A percentile compares a stretch with the other conserved stretches of the same genome.
Evolutionary conservation across 2,888 invertebrate species (phyloP).

Genomic region (Chloromyia formosa): DNA sequence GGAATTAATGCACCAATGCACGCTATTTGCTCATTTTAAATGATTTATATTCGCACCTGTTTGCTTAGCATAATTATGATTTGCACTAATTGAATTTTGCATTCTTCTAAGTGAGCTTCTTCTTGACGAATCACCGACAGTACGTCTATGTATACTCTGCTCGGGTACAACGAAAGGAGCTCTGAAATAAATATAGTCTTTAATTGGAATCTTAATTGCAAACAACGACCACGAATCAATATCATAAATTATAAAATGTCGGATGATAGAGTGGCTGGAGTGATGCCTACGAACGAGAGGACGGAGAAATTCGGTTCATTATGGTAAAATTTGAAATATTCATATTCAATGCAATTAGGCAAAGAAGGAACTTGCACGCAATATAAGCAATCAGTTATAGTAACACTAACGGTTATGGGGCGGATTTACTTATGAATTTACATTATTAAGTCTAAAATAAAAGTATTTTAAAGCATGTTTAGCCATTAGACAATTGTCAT

Average conservation of each 20-base stretch:
- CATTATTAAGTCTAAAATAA: no score
- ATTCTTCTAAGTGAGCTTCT: neutral
- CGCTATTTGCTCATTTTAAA: conserved; percentile 33
- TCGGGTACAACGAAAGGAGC: neutral
- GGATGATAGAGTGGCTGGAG: conserved; percentile 10
- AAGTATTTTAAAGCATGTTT: no score
- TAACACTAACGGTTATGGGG: no score
- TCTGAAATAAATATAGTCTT: neutral
- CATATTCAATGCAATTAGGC: neutral
- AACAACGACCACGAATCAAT: conserved; percentile 19
- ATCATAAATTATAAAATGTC: conserved; percentile 11
- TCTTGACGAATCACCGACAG: neutral
- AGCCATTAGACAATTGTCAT: no score
- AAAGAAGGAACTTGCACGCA: neutral
- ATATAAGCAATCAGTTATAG: no score
- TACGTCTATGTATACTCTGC: neutral
- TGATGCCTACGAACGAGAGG: neutral
- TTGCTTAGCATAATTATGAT: conserved; percentile 37
- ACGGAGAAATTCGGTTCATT: neutral
- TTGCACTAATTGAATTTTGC: conserved; percentile 33
- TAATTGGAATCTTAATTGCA: conserved; percentile 22
- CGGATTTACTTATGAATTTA: no score
- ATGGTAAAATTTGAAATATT: neutral
- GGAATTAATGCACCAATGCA: neutral
- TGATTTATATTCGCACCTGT: conserved; percentile 38